A percentile compares a stretch with the other conserved stretches of the same genome.
Evolutionary conservation across 2,113 vertebrate genomes (phyloP).

Genomic region (Nothoprocta perdicaria): DNA sequence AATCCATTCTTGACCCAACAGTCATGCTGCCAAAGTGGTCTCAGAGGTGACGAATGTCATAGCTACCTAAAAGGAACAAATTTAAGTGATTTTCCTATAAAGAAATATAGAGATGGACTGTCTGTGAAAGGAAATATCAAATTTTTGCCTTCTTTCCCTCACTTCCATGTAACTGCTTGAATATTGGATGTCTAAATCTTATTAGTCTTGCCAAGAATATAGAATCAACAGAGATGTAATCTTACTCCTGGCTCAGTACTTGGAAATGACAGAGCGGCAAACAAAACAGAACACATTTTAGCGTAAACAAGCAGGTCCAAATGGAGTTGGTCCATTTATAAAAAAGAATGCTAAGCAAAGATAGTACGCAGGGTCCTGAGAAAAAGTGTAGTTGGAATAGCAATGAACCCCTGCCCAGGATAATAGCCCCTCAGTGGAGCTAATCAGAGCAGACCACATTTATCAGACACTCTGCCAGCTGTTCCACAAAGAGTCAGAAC

Average conservation of each 20-base stretch:
- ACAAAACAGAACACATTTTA: not conserved
- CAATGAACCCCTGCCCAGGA: not conserved
- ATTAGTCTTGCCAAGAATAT: not conserved
- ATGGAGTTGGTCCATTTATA: not conserved
- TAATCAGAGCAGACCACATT: slow-evolving; percentile 43
- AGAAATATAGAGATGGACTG: not conserved
- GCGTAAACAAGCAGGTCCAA: not conserved
- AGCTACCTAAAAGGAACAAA: not conserved
- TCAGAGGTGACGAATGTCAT: not conserved
- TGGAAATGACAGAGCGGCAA: not conserved
- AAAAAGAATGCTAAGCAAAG: not conserved
- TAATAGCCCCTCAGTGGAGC: slow-evolving; percentile 1
- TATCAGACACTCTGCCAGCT: slow-evolving; percentile 49
- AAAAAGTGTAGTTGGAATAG: not conserved
- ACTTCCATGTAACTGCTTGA: not conserved
- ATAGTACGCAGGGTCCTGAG: not conserved
- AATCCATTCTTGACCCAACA: not conserved
- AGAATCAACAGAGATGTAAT: not conserved
- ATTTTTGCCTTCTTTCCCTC: not conserved
- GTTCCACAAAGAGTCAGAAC: slow-evolving; percentile 48
- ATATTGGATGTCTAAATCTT: not conserved
- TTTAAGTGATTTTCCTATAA: not conserved
- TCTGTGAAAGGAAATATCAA: not conserved
- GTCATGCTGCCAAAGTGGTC: not conserved
- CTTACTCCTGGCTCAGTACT: not conserved